phyloP scores from a whole-genome alignment of 2,113 vertebrate species.

The Pavo muticus region DNA sequence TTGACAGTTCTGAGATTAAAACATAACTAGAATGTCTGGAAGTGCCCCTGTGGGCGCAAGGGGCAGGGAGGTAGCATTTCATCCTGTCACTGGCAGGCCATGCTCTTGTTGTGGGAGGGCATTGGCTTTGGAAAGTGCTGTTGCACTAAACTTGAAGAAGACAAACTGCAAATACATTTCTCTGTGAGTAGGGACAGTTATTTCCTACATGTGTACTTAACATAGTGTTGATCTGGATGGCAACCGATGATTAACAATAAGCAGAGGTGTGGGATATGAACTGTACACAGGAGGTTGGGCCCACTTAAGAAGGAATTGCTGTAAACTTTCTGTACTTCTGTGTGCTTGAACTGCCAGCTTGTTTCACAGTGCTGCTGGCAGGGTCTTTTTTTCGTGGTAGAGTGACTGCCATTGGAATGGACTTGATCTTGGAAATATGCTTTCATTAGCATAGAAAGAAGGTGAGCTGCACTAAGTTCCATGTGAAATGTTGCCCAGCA shows the following conservation, averaged over 20 bases:
- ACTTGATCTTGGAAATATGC: background rate
- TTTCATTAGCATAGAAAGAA: conserved; percentile 3
- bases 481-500: background rate
- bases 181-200: background rate
- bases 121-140: background rate
- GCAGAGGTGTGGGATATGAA: background rate
- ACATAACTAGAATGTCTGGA: background rate
- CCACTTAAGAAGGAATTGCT: background rate
- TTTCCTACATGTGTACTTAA: background rate
- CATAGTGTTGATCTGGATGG: background rate
- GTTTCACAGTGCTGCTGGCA: background rate
- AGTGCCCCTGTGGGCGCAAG: background rate
- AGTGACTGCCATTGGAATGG: background rate
- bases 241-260: background rate
- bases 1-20: background rate
- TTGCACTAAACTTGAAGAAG: background rate
- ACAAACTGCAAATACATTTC: background rate
- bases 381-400: background rate
- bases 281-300: background rate
- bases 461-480: background rate
- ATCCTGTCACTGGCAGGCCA: background rate
- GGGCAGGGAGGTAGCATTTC: background rate
- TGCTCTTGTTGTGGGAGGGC: background rate
- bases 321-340: background rate
- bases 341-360: background rate